Percentiles rank a stretch among this genome's conserved stretches.
Evolutionary conservation across 2,888 invertebrate species (phyloP).

Genomic region (Oscheius sp.): DNA sequence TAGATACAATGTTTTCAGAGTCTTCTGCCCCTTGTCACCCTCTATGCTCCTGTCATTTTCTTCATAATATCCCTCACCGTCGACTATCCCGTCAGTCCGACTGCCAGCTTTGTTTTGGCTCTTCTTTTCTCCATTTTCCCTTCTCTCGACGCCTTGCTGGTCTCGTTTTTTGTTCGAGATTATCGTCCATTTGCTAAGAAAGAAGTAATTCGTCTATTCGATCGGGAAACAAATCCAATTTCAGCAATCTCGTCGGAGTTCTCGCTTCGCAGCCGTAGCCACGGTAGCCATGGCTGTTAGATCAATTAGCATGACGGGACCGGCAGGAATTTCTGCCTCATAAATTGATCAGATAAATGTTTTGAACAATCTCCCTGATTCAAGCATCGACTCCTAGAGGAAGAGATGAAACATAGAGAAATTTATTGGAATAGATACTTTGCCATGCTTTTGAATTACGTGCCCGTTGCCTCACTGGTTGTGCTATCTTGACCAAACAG

Average conservation of each 20-base stretch:
- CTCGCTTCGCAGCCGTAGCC: background rate
- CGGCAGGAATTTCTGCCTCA: too few relatives aligned
- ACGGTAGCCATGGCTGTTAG: background rate
- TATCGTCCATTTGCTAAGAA: slow-evolving; percentile 21
- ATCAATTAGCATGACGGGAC: too few relatives aligned
- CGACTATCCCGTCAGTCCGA: slow-evolving; percentile 6
- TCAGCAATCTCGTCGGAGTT: background rate
- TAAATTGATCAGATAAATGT: too few relatives aligned
- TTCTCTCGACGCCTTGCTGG: slow-evolving; percentile 15
- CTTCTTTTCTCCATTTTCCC: slow-evolving; percentile 17
- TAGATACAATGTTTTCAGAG: background rate
- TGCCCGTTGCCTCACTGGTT: slow-evolving; percentile 21
- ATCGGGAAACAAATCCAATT: background rate
- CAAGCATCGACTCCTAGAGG: too few relatives aligned
- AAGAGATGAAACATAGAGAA: too few relatives aligned
- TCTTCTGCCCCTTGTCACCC: slow-evolving; percentile 13
- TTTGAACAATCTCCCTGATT: too few relatives aligned
- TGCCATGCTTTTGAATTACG: background rate
- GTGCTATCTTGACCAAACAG: slow-evolving; percentile 34
- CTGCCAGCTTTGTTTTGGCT: slow-evolving; percentile 13
- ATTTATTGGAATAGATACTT: too few relatives aligned
- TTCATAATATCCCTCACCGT: slow-evolving; percentile 14
- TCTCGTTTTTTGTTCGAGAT: slow-evolving; percentile 14
- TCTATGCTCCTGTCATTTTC: slow-evolving; percentile 15
- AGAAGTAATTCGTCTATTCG: background rate